Percentiles rank a stretch among this genome's conserved stretches.
Evolutionary conservation across 1,140 invertebrate species (phyloP).

Genomic region (Formica exsecta): DNA sequence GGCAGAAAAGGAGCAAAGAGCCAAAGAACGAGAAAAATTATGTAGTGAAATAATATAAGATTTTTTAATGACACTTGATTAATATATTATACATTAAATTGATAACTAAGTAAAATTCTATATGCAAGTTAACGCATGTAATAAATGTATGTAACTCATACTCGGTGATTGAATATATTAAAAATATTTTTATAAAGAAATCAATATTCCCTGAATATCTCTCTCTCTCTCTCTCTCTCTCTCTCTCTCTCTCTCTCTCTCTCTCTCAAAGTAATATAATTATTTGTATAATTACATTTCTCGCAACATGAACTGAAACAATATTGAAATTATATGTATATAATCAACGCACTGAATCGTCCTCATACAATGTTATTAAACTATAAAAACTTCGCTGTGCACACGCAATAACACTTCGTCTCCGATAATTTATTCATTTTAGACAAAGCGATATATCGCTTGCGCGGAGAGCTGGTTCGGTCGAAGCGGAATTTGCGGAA

Average conservation of each 20-base stretch:
- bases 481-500: constrained; percentile 33
- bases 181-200: background rate
- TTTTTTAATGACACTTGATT: constrained; percentile 14
- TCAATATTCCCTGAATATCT: background rate
- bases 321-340: background rate
- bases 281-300: no score
- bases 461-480: background rate
- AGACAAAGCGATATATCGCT: constrained; percentile 8
- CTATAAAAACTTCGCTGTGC: background rate
- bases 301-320: no score
- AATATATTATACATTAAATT: background rate
- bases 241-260: no score
- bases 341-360: background rate
- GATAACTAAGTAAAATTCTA: background rate
- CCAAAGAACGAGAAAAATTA: background rate
- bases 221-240: no score
- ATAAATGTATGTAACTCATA: no score
- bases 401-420: no score
- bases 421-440: constrained; percentile 24
- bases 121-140: background rate
- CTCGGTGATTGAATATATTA: background rate
- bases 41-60: no score
- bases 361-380: background rate
- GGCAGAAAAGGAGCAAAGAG: background rate
- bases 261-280: no score